Base-by-base conservation (phyloP, 2,797 vertebrate genomes). In the Artibeus jamaicensis region DNA sequence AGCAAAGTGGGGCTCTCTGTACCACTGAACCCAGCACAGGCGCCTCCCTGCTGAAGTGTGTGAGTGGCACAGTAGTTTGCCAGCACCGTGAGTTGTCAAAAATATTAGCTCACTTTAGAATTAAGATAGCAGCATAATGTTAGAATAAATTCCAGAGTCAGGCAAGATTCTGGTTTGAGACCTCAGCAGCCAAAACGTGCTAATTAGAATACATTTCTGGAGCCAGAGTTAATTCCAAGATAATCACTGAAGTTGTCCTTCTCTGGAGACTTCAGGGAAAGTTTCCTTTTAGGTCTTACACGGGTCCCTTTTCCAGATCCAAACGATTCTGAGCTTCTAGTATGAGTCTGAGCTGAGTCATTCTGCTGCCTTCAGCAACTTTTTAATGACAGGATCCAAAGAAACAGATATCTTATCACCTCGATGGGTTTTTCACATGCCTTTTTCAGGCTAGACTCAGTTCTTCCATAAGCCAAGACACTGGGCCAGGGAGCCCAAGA, bases 81-180 rank as follows among this genome's bases (percentile, higher is more conserved):
- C 85, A 95, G 42, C 34, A 92, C 32, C 42, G 8, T 70, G 44
- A 84, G 39, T 29, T 95, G 82, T 77, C 74, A 34, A 88, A 68
- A 89, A 86, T 86, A 76, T 84, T 90, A 89, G 62, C 24, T 89
- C n/a, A 70, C 46, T 86, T 90, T 70, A 83, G 32, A 95, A 78
- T 95, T 94, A 86, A 96, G 68, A 91, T 87, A 94, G 81, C 57
- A 94, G 14, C 78, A 19, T 86, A 84, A 76, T 57, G 86, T 46
- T 78, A 86, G 53, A 82, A 65, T 44, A 89, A 83, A 95, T 96
- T 93, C 86, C 88, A 95, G 32, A 77, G 57, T 42, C 42, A 37
- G 44, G 70, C 29, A 65, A 71, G 11, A 37, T 81, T 92, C 68
- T 84, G 55, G 21, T 67, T 96, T 76, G 55, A 93, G 62, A 95